These are phyloP conservation scores for Lucinisca nassula DNA, from an alignment of 2,888 invertebrate genomes.

Conservation along the genomic window DNA sequence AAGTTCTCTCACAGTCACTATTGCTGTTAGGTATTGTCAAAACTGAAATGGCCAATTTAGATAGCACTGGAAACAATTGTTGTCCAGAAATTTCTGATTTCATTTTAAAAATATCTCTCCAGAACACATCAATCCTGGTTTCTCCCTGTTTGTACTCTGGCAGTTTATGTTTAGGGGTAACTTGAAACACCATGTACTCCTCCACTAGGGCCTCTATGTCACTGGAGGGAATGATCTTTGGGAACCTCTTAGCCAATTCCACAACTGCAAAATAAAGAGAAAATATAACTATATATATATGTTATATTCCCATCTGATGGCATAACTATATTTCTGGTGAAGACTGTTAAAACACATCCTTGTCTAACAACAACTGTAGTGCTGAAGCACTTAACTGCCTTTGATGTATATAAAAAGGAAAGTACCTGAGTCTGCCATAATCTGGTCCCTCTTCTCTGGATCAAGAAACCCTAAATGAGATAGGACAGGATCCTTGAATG, in stretches of 20 bases:
- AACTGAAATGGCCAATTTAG: background rate
- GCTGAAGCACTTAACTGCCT: too few relatives aligned
- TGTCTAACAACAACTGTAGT: too few relatives aligned
- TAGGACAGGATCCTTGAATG: background rate
- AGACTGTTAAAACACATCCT: too few relatives aligned
- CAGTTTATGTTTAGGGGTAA: background rate
- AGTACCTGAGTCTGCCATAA: background rate
- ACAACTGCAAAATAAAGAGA: background rate
- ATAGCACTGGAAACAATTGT: slow-evolving; percentile 82
- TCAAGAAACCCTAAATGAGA: background rate
- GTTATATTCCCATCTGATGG: too few relatives aligned
- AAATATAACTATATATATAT: too few relatives aligned
- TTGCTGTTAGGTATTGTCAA: slow-evolving; percentile 13
- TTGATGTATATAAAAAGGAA: background rate
- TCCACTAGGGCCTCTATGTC: background rate
- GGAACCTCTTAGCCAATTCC: background rate
- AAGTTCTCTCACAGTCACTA: slow-evolving; percentile 34
- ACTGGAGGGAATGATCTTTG: background rate
- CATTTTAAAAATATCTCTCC: background rate
- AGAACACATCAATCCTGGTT: background rate
- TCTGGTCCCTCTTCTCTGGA: background rate
- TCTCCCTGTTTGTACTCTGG: background rate
- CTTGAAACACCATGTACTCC: background rate
- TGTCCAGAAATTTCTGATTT: background rate
- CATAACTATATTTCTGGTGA: too few relatives aligned